Percentiles rank a stretch among this genome's conserved stretches.
phyloP scores from a whole-genome alignment of 2,113 vertebrate species.

The Cryptoleucopteryx plumbea region DNA sequence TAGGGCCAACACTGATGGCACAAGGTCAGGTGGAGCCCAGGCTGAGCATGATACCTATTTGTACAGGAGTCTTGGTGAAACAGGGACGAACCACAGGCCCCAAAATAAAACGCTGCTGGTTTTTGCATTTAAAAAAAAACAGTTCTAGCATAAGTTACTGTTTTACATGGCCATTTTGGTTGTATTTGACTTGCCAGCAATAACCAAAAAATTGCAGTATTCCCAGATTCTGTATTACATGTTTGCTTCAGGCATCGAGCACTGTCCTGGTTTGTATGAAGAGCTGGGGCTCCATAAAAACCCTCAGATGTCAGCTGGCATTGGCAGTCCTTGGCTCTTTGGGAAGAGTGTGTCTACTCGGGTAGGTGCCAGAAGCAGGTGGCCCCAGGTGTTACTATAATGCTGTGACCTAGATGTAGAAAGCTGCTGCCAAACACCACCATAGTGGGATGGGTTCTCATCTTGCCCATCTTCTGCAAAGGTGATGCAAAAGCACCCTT shows the following conservation, averaged over 20 bases:
- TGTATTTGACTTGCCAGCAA: neutral
- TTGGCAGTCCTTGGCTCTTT: neutral
- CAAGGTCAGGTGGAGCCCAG: neutral
- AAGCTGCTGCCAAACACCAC: neutral
- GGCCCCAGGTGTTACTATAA: fast-evolving
- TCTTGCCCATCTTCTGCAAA: neutral
- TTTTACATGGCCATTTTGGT: neutral
- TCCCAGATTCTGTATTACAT: neutral
- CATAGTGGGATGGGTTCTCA: neutral
- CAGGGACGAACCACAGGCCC: neutral
- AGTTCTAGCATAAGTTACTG: neutral
- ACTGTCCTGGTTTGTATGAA: neutral
- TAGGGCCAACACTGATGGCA: neutral
- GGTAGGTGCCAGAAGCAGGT: neutral
- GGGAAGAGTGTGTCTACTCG: fast-evolving
- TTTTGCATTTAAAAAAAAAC: neutral
- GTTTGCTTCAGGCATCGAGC: neutral
- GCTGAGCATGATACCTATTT: neutral
- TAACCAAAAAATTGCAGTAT: neutral
- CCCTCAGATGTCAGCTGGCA: neutral
- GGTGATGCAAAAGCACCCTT: neutral
- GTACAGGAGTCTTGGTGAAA: neutral
- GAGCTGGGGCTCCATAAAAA: neutral
- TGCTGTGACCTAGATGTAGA: neutral
- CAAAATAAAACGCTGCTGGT: fast-evolving